Evolutionary conservation across 2,888 invertebrate genomes (phyloP), one percentile per base, ranked within the genome.

Genomic region (Hyalella azteca): DNA sequence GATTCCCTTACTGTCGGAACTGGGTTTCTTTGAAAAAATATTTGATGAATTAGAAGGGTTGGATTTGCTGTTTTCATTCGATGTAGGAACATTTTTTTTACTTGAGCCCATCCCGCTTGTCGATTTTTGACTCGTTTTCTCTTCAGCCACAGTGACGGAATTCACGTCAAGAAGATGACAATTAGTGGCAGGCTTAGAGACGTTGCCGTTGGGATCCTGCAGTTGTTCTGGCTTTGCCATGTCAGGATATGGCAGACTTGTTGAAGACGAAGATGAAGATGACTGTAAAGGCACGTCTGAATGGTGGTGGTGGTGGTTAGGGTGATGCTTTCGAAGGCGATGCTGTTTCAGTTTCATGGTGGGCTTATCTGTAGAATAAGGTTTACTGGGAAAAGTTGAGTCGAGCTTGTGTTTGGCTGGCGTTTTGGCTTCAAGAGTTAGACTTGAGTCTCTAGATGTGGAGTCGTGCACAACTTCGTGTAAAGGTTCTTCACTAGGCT

Each of bases 141-240:
- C 32, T 22, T 36, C 40, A n/a, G 54, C 41, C 22, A 29, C 66
- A 4, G 78, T 40, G 49, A 77, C 50, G 41, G 78, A 75, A 39
- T 40, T 45, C 50, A 39, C 41, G 11, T 79, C 73, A 32, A 78
- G 79, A 32, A 77, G 77, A 39, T 81, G 81, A 19, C 78, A 77
- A 26, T 73, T 80, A 7, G 78, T 80, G 50, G 73, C 79, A 26
- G 80, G 77, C 26, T 76, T 36, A n/a, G 82, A 78, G 19, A 82
- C 82, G 49, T 82, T 82, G n/a, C 82, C 82, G 75, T 82, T 82
- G 15, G 80, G 77, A 75, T 82, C 82, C 39, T 54, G 45, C 22
- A 73, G 76, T 0, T 22, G 75, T 59, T 78, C 59, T 26, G 76
- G 77, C 15, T 22, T 39, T 13, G 32, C 50, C 40, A 40, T 39